Evolutionary conservation across 2,797 vertebrate genomes (phyloP), one percentile per base, ranked within the genome.

Genomic region (Otolemur crassicaudatus): DNA sequence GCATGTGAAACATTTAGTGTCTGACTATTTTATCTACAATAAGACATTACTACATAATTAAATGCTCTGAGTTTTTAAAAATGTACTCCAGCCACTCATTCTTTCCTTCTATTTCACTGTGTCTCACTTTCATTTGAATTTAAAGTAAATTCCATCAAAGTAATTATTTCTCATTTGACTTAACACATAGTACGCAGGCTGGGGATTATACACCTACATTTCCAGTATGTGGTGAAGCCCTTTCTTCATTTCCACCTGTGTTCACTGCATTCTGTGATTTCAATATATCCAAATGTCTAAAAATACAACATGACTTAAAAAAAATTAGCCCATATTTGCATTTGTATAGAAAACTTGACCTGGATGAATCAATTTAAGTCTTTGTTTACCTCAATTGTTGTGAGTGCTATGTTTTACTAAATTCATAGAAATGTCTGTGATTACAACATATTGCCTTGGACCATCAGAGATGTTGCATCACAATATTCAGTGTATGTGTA

Each of bases 111-210:
- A 20, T 29, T 86, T 72, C 87, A 1, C 3, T 67, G 77, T 81
- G 5, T 63, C 13, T 11, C 2, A 4, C 43, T 79, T 93, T 88
- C 7, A 67, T 75, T 43, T 37, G 43, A 83, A 1, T 3, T 89
- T 82, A 86, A 65, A 40, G 0, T 65, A 86, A 90, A 61, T 86
- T 67, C 6, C 22, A 73, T 9, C 6, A 34, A 69, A 3, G 9
- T 91, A 61, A 49, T 83, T 88, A 8, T 63, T 49, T 88, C 25
- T 23, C 60, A 11, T 40, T 88, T 27, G 46, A 75, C 69, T 88
- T 69, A 63, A n/a, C 1, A 23, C 43, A 10, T 1, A 13, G 5
- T 1, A 40, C 17, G 0, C 5, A 75, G 5, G 49, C 13, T n/a
- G 43, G 5, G 3, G 13, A 85, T 63, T 76, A 61, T 37, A n/a